phyloP scores from a whole-genome alignment of 2,113 vertebrate genomes.

The Gymnobelideus leadbeateri region DNA sequence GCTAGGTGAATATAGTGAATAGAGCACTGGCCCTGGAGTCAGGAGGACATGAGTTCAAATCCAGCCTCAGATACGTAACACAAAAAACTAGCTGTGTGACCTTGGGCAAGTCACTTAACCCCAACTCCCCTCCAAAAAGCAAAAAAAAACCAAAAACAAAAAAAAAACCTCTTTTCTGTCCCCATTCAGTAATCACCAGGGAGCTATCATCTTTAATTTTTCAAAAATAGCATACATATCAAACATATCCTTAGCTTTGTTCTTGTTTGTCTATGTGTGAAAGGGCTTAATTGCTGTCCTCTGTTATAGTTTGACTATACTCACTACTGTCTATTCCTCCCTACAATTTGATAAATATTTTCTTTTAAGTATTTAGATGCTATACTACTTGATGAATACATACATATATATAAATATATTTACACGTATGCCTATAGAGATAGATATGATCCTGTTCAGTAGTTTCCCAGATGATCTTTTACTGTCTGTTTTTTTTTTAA shows the following conservation, averaged over 20 bases:
- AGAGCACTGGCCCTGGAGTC: too few species aligned
- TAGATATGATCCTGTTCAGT: not conserved
- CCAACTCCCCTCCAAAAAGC: too few species aligned
- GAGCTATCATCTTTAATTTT: not conserved
- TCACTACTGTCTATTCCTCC: not conserved
- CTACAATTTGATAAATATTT: not conserved
- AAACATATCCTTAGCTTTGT: not conserved
- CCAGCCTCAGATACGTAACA: too few species aligned
- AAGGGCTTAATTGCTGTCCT: not conserved
- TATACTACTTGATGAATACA: not conserved
- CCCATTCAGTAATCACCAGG: not conserved
- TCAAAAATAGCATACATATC: not conserved
- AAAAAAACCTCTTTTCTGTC: not conserved
- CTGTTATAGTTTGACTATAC: not conserved
- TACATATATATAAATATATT: not conserved
- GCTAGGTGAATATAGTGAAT: too few species aligned
- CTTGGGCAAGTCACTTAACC: too few species aligned
- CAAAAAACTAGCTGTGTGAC: too few species aligned
- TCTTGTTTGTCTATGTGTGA: not conserved
- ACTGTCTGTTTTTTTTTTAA: not conserved
- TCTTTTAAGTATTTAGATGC: not conserved
- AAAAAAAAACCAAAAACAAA: too few species aligned
- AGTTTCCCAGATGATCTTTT: not conserved
- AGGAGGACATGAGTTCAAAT: too few species aligned
- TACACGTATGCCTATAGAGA: not conserved